Conservation (phyloP, 1,140 invertebrate genomes). For the Manduca sexta region DNA sequence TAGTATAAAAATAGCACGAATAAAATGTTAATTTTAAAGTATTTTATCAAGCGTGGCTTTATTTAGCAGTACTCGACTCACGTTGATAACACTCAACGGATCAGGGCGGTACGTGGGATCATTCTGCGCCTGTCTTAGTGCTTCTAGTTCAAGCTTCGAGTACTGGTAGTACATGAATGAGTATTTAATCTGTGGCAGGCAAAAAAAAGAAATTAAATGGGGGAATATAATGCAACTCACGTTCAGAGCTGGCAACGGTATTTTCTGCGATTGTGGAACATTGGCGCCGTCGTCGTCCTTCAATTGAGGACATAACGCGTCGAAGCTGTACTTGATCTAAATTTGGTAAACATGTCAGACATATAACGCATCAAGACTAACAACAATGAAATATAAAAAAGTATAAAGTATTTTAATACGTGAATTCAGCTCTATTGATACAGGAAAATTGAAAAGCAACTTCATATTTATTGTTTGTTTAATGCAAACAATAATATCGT, state of each 20-base stretch:
- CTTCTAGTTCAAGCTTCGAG: slow-evolving; percentile 70
- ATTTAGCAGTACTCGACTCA: slow-evolving; percentile 61
- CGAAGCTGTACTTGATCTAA: slow-evolving; percentile 79
- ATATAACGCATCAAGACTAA: too few species aligned
- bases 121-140: slow-evolving; percentile 71
- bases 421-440: too few species aligned
- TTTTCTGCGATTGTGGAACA: slow-evolving; percentile 71
- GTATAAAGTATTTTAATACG: too few species aligned
- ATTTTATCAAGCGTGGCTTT: too few species aligned
- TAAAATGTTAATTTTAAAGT: background rate
- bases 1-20: background rate
- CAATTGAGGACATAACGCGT: slow-evolving; percentile 77
- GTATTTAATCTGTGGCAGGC: slow-evolving; percentile 75
- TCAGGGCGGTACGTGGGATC: slow-evolving; percentile 75
- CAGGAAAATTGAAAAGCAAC: too few species aligned
- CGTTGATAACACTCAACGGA: slow-evolving; percentile 78
- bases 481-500: too few species aligned
- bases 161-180: slow-evolving; percentile 76
- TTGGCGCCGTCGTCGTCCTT: slow-evolving; percentile 74
- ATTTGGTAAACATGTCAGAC: slow-evolving; percentile 25
- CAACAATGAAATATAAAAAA: too few species aligned
- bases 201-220: slow-evolving; percentile 36
- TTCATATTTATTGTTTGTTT: too few species aligned
- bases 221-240: slow-evolving; percentile 70
- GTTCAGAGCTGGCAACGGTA: slow-evolving; percentile 81